A percentile compares a stretch with the other conserved stretches of the same genome.
These are phyloP conservation scores for Sitta europaea DNA, from an alignment of 2,113 vertebrate genomes.

Conservation along the genomic window DNA sequence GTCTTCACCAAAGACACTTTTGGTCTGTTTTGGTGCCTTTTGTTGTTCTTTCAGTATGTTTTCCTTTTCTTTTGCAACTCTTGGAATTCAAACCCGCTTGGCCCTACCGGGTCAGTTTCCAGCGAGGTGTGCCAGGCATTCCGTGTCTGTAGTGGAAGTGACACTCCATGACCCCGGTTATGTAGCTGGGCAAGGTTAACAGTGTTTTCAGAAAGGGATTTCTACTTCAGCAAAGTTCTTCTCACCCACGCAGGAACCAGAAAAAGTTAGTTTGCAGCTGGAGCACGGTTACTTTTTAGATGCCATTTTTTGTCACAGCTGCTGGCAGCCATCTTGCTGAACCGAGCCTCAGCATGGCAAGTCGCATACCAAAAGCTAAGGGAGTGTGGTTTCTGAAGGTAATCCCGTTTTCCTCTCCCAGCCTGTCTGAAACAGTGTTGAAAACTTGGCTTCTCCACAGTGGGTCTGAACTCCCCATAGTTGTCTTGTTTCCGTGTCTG, in stretches of 20 bases:
- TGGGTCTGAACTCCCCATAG: neutral
- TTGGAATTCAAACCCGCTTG: neutral
- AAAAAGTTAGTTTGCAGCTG: neutral
- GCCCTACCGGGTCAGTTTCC: neutral
- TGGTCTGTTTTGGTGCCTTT: fast-evolving
- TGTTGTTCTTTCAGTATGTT: neutral
- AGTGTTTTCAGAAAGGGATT: neutral
- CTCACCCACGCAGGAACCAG: fast-evolving
- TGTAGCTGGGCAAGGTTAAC: neutral
- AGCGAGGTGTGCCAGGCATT: neutral
- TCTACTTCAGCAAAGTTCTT: neutral
- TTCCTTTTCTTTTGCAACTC: neutral
- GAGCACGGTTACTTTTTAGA: neutral
- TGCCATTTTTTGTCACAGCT: neutral
- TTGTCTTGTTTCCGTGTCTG: neutral
- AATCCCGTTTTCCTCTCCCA: neutral
- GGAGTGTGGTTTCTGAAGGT: neutral
- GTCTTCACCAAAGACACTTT: neutral
- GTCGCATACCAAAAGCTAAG: neutral
- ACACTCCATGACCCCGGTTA: fast-evolving
- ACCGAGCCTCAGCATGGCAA: neutral
- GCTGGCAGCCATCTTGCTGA: conserved; percentile 27
- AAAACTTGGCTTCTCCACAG: neutral
- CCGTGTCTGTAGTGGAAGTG: neutral
- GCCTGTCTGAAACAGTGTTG: neutral